Conservation (phyloP, 2,888 invertebrate genomes). For the Auanema freiburgensis region DNA sequence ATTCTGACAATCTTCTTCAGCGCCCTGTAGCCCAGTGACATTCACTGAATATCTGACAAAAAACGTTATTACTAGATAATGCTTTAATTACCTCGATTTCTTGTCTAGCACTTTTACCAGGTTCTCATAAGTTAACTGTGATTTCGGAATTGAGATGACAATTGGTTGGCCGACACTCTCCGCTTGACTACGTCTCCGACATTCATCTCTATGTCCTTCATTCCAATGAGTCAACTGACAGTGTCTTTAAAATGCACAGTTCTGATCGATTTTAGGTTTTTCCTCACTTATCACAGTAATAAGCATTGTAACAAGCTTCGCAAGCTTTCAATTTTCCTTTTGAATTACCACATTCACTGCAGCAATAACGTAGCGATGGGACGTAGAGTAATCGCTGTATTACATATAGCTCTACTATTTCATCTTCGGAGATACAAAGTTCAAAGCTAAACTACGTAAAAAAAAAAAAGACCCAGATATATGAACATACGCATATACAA, state of each 20-base stretch:
- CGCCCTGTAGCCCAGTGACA: too few relatives aligned
- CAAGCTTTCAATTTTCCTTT: constrained; percentile 60
- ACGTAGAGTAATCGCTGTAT: constrained; percentile 61
- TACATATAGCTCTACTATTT: constrained; percentile 65
- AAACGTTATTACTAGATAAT: too few relatives aligned
- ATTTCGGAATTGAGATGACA: constrained; percentile 67
- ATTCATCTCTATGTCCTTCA: constrained; percentile 49
- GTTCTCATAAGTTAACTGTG: constrained; percentile 66
- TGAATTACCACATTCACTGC: constrained; percentile 59
- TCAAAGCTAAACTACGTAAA: constrained; percentile 61
- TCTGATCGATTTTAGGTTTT: not conserved
- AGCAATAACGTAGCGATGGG: constrained; percentile 30
- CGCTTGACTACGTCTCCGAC: constrained; percentile 31
- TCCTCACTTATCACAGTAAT: constrained; percentile 68
- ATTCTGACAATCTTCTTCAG: too few relatives aligned
- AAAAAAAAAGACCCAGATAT: not conserved
- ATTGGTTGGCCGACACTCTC: constrained; percentile 67
- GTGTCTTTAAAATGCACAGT: constrained; percentile 60
- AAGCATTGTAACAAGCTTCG: constrained; percentile 67
- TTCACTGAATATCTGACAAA: too few relatives aligned
- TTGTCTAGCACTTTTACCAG: constrained; percentile 44
- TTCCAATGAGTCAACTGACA: constrained; percentile 68
- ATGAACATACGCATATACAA: constrained; percentile 64
- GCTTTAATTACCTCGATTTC: constrained; percentile 28
- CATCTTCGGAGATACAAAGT: constrained; percentile 65